Conservation (phyloP, 1,140 invertebrate species). For the Trinorchestia longiramus region DNA sequence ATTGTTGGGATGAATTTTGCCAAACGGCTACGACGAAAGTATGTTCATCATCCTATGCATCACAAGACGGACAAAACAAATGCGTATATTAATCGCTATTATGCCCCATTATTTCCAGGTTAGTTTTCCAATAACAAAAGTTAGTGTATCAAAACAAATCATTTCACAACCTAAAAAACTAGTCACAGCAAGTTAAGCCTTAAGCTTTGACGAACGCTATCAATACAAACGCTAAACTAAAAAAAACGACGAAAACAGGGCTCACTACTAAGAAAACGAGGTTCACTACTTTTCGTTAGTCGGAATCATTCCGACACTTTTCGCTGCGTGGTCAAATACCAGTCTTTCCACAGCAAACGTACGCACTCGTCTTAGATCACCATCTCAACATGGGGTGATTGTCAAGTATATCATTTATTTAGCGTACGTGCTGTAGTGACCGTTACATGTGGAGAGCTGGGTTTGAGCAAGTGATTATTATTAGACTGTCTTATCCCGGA, state of each 20-base stretch:
- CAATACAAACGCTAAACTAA: neutral
- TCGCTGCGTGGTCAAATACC: neutral
- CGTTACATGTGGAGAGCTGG: neutral
- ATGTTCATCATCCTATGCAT: too few relatives aligned
- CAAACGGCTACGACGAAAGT: too few relatives aligned
- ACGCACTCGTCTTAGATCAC: neutral
- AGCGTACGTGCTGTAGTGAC: neutral
- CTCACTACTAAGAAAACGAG: neutral
- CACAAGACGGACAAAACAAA: too few relatives aligned
- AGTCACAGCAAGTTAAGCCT: neutral
- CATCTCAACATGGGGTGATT: neutral
- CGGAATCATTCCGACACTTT: neutral
- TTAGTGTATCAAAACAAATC: neutral
- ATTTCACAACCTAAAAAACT: neutral
- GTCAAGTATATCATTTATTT: neutral
- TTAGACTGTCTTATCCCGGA: neutral
- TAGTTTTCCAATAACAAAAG: neutral
- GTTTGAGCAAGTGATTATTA: neutral
- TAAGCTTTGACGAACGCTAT: neutral
- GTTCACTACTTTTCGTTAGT: neutral
- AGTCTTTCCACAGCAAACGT: neutral
- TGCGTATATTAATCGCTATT: too few relatives aligned
- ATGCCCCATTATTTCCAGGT: neutral
- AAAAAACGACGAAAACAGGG: neutral
- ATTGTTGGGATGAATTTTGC: too few relatives aligned